Conservation (phyloP, 2,113 vertebrate species). For the Tor tambroides region DNA sequence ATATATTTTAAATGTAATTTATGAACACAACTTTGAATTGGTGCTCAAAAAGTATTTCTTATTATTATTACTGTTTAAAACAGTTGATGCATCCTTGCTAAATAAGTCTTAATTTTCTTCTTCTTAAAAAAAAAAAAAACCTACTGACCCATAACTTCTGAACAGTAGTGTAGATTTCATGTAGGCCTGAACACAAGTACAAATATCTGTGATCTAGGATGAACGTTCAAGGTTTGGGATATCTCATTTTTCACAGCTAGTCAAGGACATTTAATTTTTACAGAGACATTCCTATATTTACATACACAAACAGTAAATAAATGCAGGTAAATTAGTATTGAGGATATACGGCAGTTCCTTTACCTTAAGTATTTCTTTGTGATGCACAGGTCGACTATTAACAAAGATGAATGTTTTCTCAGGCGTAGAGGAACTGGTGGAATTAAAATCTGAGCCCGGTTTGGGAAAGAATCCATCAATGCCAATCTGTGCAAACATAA, state of each 20-base stretch:
- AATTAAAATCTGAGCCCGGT: slow-evolving; percentile 76
- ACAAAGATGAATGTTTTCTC: slow-evolving; percentile 91
- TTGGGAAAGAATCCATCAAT: slow-evolving; percentile 92
- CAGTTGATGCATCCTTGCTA: not conserved
- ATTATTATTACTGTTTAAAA: too few species aligned
- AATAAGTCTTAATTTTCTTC: too few species aligned
- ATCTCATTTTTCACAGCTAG: not conserved
- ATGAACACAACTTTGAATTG: too few species aligned
- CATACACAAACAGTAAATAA: not conserved
- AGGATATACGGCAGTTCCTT: not conserved
- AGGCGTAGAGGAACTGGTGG: slow-evolving; percentile 82
- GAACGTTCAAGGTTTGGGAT: not conserved
- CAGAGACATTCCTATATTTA: not conserved
- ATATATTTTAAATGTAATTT: too few species aligned
- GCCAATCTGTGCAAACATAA: slow-evolving; percentile 77
- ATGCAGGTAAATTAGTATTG: not conserved
- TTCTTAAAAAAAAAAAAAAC: too few species aligned
- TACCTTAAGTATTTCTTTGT: slow-evolving; percentile 96
- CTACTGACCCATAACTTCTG: too few species aligned
- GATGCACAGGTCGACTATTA: slow-evolving; percentile 87
- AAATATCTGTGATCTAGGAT: not conserved
- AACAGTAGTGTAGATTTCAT: not conserved
- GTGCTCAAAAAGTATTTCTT: too few species aligned
- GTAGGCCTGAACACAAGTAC: not conserved
- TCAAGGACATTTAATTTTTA: not conserved